Base-by-base conservation (phyloP, 2,113 vertebrate species). In the Rana temporaria region DNA sequence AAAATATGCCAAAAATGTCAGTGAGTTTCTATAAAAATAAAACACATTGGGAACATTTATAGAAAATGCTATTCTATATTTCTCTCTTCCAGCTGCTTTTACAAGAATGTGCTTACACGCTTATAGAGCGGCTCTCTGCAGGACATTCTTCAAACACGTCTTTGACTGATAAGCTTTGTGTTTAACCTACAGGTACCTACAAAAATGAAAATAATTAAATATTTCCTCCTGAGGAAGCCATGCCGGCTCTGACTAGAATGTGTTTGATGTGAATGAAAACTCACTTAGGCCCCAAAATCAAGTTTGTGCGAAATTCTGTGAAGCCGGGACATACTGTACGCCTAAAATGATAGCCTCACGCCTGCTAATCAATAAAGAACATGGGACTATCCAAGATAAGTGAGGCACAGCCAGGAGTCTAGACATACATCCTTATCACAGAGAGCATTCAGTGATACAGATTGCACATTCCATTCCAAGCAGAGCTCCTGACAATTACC, bases 361-460 rank as follows among this genome's bases (percentile, higher is more conserved):
- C 53, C 63, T 82, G 48, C 53, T 56, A 82, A 74, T 73, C 80
- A 65, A 81, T 72, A 81, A 81, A 73, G 69, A 60, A 81, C 79
- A 81, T 32, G 57, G 62, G 62, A 20, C 52, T 15, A 24, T 26
- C 30, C 12, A 6, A 66, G 66, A 82, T 82, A 82, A 82, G 70
- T 82, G 79, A 66, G 30, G 52, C 70, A 38, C 68, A 82, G 60
- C 53, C 57, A 56, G 70, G 48, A 82, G 79, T 74, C 79, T 67
- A 74, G 70, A 75, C 70, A 75, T 30, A 75, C 62, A 34, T 22
- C 9, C 72, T 76, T 83, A 83, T 83, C 81, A 68, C 52, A 57
- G 52, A 74, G 52, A 83, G 16, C 72, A 68, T 76, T 83, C 63
- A 34, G 26, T 83, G 63, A 76, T 64, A 76, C 32, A 59, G 72